Conservation (phyloP, 2,888 invertebrate species). For the Lasioglossum pauxillum region DNA sequence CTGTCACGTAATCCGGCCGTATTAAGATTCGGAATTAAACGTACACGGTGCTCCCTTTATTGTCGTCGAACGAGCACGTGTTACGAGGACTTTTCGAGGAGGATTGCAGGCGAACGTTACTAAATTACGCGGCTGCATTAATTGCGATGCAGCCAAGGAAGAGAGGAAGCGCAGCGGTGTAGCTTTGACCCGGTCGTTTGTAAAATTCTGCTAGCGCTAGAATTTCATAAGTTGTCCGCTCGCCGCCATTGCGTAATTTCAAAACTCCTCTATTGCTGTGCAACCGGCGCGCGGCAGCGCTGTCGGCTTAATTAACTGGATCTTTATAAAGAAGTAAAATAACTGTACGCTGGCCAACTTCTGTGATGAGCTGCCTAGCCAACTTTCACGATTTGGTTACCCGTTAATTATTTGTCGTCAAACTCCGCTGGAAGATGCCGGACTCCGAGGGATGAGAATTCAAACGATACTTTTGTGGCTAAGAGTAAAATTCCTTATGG, state of each 20-base stretch:
- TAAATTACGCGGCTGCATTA: constrained; percentile 57
- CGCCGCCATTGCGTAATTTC: constrained; percentile 34
- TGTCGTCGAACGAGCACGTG: constrained; percentile 44
- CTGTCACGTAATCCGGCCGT: constrained; percentile 29
- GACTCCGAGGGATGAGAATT: neutral
- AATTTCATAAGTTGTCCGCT: constrained; percentile 52
- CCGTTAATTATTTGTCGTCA: constrained; percentile 23
- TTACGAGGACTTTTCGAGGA: constrained; percentile 26
- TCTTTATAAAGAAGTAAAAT: constrained; percentile 24
- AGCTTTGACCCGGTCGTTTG: constrained; percentile 21
- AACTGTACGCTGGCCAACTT: constrained; percentile 5
- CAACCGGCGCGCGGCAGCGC: neutral
- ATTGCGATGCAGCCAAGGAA: constrained; percentile 44
- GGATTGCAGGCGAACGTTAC: constrained; percentile 46
- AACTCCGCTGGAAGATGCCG: neutral
- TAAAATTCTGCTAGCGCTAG: constrained; percentile 36
- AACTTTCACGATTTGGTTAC: neutral
- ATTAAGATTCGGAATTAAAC: constrained; percentile 57
- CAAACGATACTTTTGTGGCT: neutral
- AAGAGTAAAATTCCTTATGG: neutral
- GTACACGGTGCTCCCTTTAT: constrained; percentile 30
- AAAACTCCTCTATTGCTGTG: constrained; percentile 9
- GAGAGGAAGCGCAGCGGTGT: constrained; percentile 6
- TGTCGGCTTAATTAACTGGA: constrained; percentile 47
- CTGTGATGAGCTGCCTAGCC: neutral